Evolutionary conservation across 92 coral and sea anemone genomes (phyloP), one percentile per base, ranked within the genome.

Genomic region (Parazoanthus swiftii): DNA sequence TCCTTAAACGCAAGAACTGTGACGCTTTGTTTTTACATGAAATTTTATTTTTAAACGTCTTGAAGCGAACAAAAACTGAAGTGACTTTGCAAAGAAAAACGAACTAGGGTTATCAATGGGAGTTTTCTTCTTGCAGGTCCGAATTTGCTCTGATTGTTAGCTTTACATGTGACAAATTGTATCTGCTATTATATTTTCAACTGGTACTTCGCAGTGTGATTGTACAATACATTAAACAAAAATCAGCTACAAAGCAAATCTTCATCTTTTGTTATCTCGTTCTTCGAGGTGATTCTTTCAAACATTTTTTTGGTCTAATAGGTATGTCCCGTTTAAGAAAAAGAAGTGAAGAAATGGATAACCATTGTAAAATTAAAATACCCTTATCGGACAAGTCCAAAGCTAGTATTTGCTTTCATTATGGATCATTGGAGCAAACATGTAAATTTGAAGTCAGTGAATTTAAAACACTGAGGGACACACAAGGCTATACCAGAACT

Each of bases 91-190:
- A 84, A 44, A 71, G 86, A 38, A 67, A 77, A 67, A 82, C 29
- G 42, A 36, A 70, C 44, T 6, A 25, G 39, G 3, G 14, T 48
- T 68, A 26, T 84, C 82, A 79, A 79, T 68, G 33, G n/a, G 6
- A 1, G 7, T 73, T 48, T 46, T 46, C 44, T 8, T 23, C 39
- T 1, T 13, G 68, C 87, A 70, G 67, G 87, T 84, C 43, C 46
- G 71, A 29, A 39, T 70, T 68, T 33, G 48, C 79, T 70, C 26
- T 29, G 58, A 84, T 71, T 84, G 87, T 84, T 84, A 71, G 43
- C 20, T 46, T 48, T 71, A 73, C 87, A 70, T 84, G 87, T 84
- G 87, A 46, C 63, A 84, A 73, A 44, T 71, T 84, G 87, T 84
- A 35, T 84, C 43, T 20, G 29, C 42, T 84, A 84, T 46, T 84